phyloP scores from a whole-genome alignment of 2,113 vertebrate species.

The Fregata magnificens region DNA sequence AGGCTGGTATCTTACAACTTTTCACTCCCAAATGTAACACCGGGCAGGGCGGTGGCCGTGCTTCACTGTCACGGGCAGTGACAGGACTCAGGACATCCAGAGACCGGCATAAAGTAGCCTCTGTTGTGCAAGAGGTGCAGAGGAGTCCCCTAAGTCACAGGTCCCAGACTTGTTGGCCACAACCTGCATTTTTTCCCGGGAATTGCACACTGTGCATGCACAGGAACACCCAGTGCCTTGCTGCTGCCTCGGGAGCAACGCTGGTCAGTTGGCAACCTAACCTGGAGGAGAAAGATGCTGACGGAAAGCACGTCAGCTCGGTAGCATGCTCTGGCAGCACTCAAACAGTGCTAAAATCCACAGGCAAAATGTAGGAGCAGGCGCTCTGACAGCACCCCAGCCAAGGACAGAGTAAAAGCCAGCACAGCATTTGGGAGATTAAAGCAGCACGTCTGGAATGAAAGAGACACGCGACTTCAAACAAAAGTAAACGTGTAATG shows the following conservation, averaged over 20 bases:
- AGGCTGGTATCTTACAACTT: not conserved
- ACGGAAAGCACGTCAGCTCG: rapidly evolving
- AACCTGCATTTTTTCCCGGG: not conserved
- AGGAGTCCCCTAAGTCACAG: not conserved
- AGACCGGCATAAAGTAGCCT: not conserved
- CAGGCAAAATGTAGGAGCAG: not conserved
- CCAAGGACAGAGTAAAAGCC: not conserved
- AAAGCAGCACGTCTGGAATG: not conserved
- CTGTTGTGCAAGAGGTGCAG: not conserved
- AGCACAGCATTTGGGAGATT: not conserved
- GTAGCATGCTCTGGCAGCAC: not conserved
- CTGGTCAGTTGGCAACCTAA: not conserved
- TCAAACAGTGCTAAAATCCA: not conserved
- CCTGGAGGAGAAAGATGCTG: not conserved
- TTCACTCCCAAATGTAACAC: not conserved
- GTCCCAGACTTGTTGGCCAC: not conserved
- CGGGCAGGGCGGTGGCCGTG: rapidly evolving
- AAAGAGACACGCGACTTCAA: not conserved
- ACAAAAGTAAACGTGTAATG: not conserved
- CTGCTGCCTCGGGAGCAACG: not conserved
- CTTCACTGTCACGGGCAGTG: not conserved
- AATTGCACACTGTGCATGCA: not conserved
- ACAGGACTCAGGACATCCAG: rapidly evolving
- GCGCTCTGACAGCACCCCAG: not conserved
- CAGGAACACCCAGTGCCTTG: not conserved